Conservation (phyloP, 2,888 invertebrate genomes). For the Prenolepis imparis region DNA sequence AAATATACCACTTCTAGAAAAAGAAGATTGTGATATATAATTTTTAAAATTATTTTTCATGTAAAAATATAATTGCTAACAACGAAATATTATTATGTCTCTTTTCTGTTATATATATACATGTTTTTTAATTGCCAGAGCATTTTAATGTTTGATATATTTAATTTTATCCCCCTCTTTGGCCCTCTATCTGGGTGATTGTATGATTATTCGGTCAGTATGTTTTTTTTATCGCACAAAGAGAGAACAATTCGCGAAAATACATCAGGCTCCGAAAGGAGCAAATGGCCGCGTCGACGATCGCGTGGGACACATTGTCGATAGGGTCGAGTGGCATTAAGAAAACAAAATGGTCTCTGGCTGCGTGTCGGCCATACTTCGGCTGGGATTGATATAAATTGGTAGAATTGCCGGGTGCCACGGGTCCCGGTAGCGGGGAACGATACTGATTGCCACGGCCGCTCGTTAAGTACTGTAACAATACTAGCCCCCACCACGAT, state of each 20-base stretch:
- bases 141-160: neutral
- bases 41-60: neutral
- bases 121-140: slow-evolving; percentile 1
- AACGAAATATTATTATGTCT: neutral
- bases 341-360: slow-evolving; percentile 82
- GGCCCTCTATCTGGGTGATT: neutral
- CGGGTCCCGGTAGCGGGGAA: slow-evolving; percentile 68
- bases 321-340: slow-evolving; percentile 72
- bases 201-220: neutral
- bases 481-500: slow-evolving; percentile 76
- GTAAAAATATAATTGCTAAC: neutral
- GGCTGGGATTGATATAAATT: slow-evolving; percentile 85
- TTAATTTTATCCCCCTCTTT: neutral
- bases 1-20: neutral
- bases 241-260: neutral
- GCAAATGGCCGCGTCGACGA: slow-evolving; percentile 8
- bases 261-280: slow-evolving; percentile 26
- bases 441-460: slow-evolving; percentile 82
- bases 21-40: neutral
- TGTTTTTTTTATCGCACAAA: neutral
- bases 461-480: slow-evolving; percentile 83
- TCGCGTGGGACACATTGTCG: slow-evolving; percentile 37
- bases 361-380: slow-evolving; percentile 77
- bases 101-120: neutral
- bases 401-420: slow-evolving; percentile 81